A percentile compares a stretch with the other conserved stretches of the same genome.
Evolutionary conservation across 2,797 vertebrate species (phyloP).

Genomic region (Cyclura pinguis): DNA sequence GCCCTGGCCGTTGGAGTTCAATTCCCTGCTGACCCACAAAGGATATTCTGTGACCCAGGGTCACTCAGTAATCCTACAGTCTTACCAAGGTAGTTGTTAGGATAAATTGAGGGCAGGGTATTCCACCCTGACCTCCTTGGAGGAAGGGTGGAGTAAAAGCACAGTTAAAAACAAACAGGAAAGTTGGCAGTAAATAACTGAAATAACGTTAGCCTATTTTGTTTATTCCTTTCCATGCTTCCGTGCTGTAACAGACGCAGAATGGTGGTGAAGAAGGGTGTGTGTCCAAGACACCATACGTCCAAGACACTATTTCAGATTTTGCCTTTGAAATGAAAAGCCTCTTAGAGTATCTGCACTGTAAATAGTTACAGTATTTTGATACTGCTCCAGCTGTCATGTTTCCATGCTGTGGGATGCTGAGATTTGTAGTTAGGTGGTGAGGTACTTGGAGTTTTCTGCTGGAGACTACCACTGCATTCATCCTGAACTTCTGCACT

Average conservation of each 20-base stretch:
- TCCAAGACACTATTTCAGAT: not conserved
- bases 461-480: too few relatives aligned
- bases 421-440: too few relatives aligned
- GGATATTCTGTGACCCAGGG: not conserved
- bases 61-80: not conserved
- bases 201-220: not conserved
- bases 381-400: too few relatives aligned
- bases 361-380: too few relatives aligned
- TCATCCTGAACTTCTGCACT: too few relatives aligned
- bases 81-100: not conserved
- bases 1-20: not conserved
- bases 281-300: too few relatives aligned
- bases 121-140: not conserved
- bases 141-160: not conserved
- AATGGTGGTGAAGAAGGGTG: not conserved
- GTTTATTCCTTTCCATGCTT: not conserved
- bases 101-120: not conserved
- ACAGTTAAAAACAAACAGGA: not conserved
- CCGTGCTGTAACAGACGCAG: too few relatives aligned
- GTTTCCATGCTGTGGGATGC: too few relatives aligned
- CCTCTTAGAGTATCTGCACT: too few relatives aligned
- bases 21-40: constrained; percentile 7
- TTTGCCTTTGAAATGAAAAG: not conserved
- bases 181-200: not conserved
- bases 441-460: too few relatives aligned